Base-by-base conservation (phyloP, 2,888 invertebrate genomes). In the Siphonodentalium dalli region DNA sequence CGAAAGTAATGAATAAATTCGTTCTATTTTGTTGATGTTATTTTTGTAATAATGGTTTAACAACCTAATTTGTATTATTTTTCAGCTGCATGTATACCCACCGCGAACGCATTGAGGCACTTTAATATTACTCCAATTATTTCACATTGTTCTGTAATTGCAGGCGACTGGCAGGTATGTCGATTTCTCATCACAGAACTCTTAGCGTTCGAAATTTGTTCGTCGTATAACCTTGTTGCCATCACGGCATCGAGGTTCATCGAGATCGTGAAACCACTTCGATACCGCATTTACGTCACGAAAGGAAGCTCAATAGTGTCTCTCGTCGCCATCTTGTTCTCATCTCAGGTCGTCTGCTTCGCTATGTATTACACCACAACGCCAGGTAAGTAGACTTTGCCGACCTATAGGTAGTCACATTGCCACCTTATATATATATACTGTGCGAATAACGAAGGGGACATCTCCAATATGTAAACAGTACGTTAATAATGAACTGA, bases 201-300 rank as follows among this genome's bases (percentile, higher is more conserved):
- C 20, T 58, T 67, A 21, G 55, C 57, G 8, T 39, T 67, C n/a
- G 59, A 64, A 33, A 53, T 62, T 9, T 59, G 61, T 31, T 65
- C 66, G 13, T 65, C 68, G n/a, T 69, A 62, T 49, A 58, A 56
- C 37, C 55, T 69, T 21, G 68, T 68, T 0, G 66, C 62, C 24
- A 63, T 69, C 39, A 67, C 68, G 3, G 55, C 49, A 21, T 50
- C 55, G 11, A 41, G 68, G 4, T 69, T 61, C 56, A 58, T 69
- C 31, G 56, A 62, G 33, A 63, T 65, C 40, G 42, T 50, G 2
- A 38, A 58, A 41, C 66, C 69, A 4, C 54, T 69, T 26, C 44
- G 61, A 13, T 68, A 59, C 57, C 47, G 55, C 20, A 31, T 34
- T 13, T 50, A 56, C 45, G 54, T 69, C 34, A 67, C 64, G 15